Base-by-base conservation (phyloP, 1,140 invertebrate species). In the Geopemphigus sp. region DNA sequence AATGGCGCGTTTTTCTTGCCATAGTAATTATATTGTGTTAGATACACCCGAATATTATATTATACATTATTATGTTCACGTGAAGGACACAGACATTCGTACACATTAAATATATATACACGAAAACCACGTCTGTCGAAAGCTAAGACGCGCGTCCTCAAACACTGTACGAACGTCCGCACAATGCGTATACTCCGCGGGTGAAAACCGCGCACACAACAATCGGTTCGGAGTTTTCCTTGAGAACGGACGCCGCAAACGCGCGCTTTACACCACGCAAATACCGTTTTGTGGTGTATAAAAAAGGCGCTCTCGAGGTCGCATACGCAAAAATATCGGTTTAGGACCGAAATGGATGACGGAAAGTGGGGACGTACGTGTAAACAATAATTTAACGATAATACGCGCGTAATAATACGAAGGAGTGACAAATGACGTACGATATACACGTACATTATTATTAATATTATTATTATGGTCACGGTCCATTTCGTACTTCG, bases 261-360 rank as follows among this genome's bases (percentile, higher is more conserved):
- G 14, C 15, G 32, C 17, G 47, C 12, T 50, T 11, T 26, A 50
- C n/a, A 32, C 70, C 29, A 14, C 53, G 32, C 3, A 39, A 39
- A 39, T 39, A 39, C 8, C 8, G 8, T 39, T 39, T 4, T 39
- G 3, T 39, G 3, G 3, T 39, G 3, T 3, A 5, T 2, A 68
- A 54, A 76, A 57, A 61, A 56, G 70, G 29, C 11, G 14, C n/a
- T 45, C 59, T 57, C 73, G 73, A 76, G 73, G 73, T 76, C n/a
- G n/a, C n/a, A n/a, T 47, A 72, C 29, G 56, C 70, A 53, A 73
- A 73, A 73, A 73, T 39, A 39, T 73, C 70, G 50, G 70, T 73
- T 57, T 57, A n/a, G n/a, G 17, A 0, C 50, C 24, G 19, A 22
- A 32, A 56, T 26, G 26, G 66, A 45, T 24, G 59, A 61, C 8